Evolutionary conservation across 2,797 vertebrate genomes (phyloP).

Genomic region (Gymnodraco acuticeps): DNA sequence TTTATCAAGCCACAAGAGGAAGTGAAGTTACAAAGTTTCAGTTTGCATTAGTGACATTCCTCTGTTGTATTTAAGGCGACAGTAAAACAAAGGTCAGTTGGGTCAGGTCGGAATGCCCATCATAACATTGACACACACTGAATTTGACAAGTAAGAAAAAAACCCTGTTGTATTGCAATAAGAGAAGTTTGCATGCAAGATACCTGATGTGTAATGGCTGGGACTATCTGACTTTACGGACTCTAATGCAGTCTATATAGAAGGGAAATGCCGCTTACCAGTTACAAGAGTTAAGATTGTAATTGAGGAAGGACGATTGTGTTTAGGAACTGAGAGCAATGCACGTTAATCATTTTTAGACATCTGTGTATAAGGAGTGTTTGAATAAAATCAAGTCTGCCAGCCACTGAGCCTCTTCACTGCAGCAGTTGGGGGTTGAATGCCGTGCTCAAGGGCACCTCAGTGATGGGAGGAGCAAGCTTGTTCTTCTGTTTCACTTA

Average conservation of each 20-base stretch:
- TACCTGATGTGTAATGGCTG: neutral
- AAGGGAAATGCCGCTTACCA: neutral
- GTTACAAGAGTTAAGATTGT: neutral
- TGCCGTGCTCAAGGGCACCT: neutral
- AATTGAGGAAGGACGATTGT: conserved; percentile 24
- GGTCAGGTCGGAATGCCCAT: neutral
- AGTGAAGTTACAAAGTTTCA: conserved; percentile 65
- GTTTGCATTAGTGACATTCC: conserved; percentile 47
- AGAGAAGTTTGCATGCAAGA: neutral
- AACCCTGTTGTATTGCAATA: neutral
- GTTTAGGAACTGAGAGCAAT: neutral
- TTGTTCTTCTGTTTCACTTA: neutral
- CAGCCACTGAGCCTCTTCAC: neutral
- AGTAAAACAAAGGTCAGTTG: conserved; percentile 3
- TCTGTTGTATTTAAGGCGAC: conserved; percentile 33
- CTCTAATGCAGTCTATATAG: neutral
- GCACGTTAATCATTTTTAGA: neutral
- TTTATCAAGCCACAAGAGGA: conserved; percentile 72
- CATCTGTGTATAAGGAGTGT: neutral
- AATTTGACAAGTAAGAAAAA: neutral
- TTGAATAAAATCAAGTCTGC: neutral
- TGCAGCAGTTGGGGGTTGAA: neutral
- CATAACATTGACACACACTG: neutral
- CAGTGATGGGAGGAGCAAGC: neutral
- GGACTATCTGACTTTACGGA: neutral